phyloP scores from a whole-genome alignment of 2,888 invertebrate genomes.

The Dicycla oo region DNA sequence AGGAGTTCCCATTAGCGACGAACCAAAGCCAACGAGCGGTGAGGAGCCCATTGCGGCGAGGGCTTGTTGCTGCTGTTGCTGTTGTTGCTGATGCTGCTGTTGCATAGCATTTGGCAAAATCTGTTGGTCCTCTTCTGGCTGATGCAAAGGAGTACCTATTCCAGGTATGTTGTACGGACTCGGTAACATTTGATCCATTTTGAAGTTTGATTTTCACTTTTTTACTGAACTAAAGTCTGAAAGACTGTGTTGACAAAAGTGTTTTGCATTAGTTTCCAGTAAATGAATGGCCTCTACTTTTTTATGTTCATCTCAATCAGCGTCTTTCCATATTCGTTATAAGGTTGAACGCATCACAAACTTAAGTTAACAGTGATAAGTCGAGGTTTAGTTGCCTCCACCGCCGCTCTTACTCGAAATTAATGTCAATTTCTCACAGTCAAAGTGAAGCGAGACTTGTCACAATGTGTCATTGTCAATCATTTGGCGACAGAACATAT shows the following conservation, averaged over 20 bases:
- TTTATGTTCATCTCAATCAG: slow-evolving; percentile 12
- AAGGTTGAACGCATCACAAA: slow-evolving; percentile 6
- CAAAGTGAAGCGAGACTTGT: not conserved
- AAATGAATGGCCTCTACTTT: slow-evolving; percentile 5
- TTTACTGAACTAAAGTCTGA: slow-evolving; percentile 4
- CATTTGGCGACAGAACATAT: not conserved
- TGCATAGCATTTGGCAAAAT: slow-evolving; percentile 96
- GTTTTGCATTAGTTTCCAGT: not conserved
- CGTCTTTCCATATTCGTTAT: not conserved
- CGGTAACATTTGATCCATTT: slow-evolving; percentile 97
- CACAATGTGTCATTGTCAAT: slow-evolving; percentile 16
- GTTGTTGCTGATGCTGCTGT: slow-evolving; percentile 94
- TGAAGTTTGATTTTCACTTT: slow-evolving; percentile 62
- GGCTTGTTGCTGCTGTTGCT: slow-evolving; percentile 91
- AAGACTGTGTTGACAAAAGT: slow-evolving; percentile 3
- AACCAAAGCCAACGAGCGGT: slow-evolving; percentile 91
- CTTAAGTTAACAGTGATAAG: not conserved
- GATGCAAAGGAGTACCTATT: slow-evolving; percentile 97
- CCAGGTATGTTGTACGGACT: slow-evolving; percentile 97
- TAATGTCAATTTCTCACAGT: slow-evolving; percentile 2
- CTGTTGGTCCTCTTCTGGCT: slow-evolving; percentile 97
- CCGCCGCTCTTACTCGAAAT: not conserved
- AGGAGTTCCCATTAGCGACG: slow-evolving; percentile 92
- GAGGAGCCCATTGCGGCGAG: slow-evolving; percentile 91
- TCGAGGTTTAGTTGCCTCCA: slow-evolving; percentile 5